Percentiles rank a stretch among this genome's conserved stretches.
Conservation (phyloP, 1,140 invertebrate genomes). For the Trypoxylus dichotomus region DNA sequence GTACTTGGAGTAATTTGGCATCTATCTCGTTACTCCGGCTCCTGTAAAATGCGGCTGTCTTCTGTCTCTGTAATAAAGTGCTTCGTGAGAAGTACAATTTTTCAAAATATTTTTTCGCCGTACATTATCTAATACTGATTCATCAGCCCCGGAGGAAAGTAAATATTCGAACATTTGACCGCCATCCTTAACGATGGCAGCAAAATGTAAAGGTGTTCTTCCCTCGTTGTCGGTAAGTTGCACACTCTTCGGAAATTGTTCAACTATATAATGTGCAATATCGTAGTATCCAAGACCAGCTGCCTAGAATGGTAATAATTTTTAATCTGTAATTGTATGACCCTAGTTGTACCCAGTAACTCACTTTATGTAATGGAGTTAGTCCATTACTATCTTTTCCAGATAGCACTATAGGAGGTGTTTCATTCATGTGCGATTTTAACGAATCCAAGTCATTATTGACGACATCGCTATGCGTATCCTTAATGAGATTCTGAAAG, state of each 20-base stretch:
- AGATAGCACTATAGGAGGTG: constrained; percentile 71
- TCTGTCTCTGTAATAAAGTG: constrained; percentile 70
- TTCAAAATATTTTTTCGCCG: constrained; percentile 47
- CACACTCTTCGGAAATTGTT: constrained; percentile 68
- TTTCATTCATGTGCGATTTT: constrained; percentile 65
- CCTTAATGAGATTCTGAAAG: constrained; percentile 75
- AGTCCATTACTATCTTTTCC: constrained; percentile 80
- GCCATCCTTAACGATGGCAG: constrained; percentile 74
- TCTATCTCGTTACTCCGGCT: constrained; percentile 76
- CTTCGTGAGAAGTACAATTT: neutral
- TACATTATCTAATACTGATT: constrained; percentile 80
- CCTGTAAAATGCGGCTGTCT: constrained; percentile 76
- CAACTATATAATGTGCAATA: constrained; percentile 73
- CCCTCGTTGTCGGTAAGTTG: constrained; percentile 77
- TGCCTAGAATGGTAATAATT: constrained; percentile 60
- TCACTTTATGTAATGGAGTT: constrained; percentile 80
- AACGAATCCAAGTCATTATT: constrained; percentile 75
- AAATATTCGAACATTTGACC: constrained; percentile 74
- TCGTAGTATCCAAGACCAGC: constrained; percentile 75
- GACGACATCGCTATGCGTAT: constrained; percentile 75
- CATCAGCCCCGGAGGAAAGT: constrained; percentile 74
- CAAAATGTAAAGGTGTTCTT: constrained; percentile 88
- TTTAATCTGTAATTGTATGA: neutral
- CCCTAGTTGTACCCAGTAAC: no score
- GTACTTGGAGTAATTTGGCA: constrained; percentile 62